A percentile compares a stretch with the other conserved stretches of the same genome.
phyloP scores from a whole-genome alignment of 2,797 vertebrate species.

The Spea hammondii region DNA sequence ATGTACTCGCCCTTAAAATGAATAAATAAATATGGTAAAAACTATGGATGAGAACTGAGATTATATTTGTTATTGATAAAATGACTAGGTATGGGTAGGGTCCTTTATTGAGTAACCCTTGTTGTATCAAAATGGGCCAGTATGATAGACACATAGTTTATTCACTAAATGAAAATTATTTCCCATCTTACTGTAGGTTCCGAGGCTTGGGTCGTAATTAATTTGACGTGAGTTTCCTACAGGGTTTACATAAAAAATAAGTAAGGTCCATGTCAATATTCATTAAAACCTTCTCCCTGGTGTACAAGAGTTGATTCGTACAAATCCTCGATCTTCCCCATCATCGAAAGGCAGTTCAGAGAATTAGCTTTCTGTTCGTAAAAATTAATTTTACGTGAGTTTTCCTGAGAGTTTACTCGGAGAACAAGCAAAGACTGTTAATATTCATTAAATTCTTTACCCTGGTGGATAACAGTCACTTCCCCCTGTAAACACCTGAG shows the following conservation, averaged over 20 bases:
- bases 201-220: slow-evolving; percentile 39
- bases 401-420: slow-evolving; percentile 48
- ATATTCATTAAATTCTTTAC: slow-evolving; percentile 51
- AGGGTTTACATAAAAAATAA: slow-evolving; percentile 53
- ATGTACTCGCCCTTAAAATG: too few relatives aligned
- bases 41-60: too few relatives aligned
- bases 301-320: slow-evolving; percentile 42
- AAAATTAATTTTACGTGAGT: slow-evolving; percentile 52
- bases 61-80: too few relatives aligned
- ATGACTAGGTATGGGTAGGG: too few relatives aligned
- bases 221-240: slow-evolving; percentile 41
- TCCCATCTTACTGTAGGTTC: slow-evolving; percentile 4
- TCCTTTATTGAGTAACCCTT: too few relatives aligned
- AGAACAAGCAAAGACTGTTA: slow-evolving; percentile 49
- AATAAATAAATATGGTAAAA: too few relatives aligned
- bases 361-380: slow-evolving; percentile 47
- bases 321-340: slow-evolving; percentile 48
- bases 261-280: slow-evolving; percentile 51
- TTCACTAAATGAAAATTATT: neutral
- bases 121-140: too few relatives aligned
- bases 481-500: slow-evolving; percentile 43
- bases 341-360: slow-evolving; percentile 46
- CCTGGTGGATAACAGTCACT: slow-evolving; percentile 46
- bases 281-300: slow-evolving; percentile 50
- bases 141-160: neutral